Conservation (phyloP, 2,797 vertebrate species). For the Hozukius guyotensis region DNA sequence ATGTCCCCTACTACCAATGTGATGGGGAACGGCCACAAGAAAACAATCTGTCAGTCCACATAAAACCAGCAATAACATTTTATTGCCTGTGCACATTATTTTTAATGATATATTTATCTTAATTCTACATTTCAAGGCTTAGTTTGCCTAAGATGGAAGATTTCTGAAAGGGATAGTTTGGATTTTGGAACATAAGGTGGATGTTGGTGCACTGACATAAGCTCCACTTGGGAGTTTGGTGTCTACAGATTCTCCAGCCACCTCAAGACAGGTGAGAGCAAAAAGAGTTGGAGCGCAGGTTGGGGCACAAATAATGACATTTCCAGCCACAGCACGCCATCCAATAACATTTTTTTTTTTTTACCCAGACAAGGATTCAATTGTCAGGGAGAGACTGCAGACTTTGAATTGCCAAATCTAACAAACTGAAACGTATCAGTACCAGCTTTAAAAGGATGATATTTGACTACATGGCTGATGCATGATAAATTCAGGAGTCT, state of each 20-base stretch:
- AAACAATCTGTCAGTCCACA: slow-evolving; percentile 5
- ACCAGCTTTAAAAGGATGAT: background rate
- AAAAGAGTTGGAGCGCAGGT: background rate
- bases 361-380: background rate
- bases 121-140: background rate
- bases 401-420: background rate
- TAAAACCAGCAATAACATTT: background rate
- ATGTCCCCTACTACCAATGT: background rate
- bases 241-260: background rate
- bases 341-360: background rate
- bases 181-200: background rate
- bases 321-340: background rate
- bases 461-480: background rate
- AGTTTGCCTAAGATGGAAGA: background rate
- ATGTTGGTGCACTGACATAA: background rate
- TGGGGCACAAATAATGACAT: background rate
- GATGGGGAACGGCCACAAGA: background rate
- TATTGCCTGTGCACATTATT: background rate
- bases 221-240: background rate
- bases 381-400: background rate
- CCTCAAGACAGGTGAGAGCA: background rate
- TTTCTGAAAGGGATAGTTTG: background rate
- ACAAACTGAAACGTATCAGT: background rate
- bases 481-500: background rate
- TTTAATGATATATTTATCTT: background rate